Evolutionary conservation across 1,140 invertebrate genomes (phyloP).

Genomic region (Monochamus saltuarius): DNA sequence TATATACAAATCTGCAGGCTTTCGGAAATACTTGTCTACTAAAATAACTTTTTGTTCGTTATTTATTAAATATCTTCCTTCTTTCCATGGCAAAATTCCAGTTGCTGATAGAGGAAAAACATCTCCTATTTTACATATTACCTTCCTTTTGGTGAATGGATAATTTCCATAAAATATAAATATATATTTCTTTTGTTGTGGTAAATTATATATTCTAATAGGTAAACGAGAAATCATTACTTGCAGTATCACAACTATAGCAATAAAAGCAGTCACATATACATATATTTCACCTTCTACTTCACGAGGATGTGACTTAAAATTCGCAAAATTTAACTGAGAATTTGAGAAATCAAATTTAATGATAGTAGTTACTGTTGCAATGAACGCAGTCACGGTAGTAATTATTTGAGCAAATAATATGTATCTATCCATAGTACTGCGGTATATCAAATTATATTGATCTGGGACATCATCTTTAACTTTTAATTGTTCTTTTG

Average conservation of each 20-base stretch:
- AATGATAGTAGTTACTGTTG: constrained; percentile 7
- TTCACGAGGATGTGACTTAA: not conserved
- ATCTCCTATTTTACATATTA: constrained; percentile 27
- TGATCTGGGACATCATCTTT: constrained; percentile 39
- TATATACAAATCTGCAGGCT: constrained; percentile 43
- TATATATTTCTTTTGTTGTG: constrained; percentile 31
- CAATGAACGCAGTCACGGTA: constrained; percentile 20
- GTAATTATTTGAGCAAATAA: constrained; percentile 27
- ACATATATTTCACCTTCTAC: constrained; percentile 27
- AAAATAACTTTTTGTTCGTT: constrained; percentile 34
- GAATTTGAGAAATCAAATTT: constrained; percentile 5
- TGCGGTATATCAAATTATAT: constrained; percentile 44
- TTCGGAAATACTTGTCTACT: constrained; percentile 40
- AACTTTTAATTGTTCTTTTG: constrained; percentile 27
- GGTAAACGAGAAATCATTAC: constrained; percentile 33
- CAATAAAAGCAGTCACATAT: constrained; percentile 26
- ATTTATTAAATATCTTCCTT: constrained; percentile 24
- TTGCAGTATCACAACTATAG: constrained; percentile 25
- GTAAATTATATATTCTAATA: constrained; percentile 37
- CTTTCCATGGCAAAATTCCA: constrained; percentile 29
- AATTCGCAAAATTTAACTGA: not conserved
- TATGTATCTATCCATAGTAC: constrained; percentile 34
- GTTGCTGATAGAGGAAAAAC: constrained; percentile 16
- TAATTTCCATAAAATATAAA: constrained; percentile 33
- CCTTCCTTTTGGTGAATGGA: constrained; percentile 25